Conservation (phyloP, 2,113 vertebrate species). For the Amazona guildingii region DNA sequence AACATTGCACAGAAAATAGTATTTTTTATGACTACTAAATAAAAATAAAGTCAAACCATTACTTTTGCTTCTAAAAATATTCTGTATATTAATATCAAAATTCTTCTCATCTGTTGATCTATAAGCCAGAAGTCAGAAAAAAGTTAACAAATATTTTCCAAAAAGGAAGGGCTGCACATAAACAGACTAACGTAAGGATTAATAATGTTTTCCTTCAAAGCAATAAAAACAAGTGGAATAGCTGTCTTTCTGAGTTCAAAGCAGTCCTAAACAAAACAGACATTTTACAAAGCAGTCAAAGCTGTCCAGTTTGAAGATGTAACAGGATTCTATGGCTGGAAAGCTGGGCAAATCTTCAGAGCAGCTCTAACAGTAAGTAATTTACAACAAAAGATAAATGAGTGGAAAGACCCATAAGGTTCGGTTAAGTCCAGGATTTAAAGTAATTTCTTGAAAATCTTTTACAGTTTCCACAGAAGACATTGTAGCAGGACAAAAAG, state of each 20-base stretch:
- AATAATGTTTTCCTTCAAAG: background rate
- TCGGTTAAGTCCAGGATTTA: background rate
- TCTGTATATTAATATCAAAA: background rate
- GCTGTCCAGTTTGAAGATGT: background rate
- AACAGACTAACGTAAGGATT: background rate
- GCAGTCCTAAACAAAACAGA: background rate
- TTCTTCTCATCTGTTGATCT: background rate
- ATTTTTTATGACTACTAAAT: background rate
- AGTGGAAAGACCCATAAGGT: background rate
- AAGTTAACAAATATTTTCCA: background rate
- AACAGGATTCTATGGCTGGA: background rate
- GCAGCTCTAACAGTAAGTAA: background rate
- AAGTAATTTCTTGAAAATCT: background rate
- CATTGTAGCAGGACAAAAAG: background rate
- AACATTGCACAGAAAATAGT: background rate
- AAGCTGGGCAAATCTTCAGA: constrained; percentile 9
- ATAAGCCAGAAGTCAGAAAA: background rate
- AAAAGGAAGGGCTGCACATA: background rate
- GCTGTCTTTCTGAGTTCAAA: background rate
- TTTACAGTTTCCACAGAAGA: background rate
- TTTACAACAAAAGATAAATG: background rate
- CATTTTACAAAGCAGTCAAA: background rate
- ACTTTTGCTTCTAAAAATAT: background rate
- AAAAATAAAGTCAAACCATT: background rate
- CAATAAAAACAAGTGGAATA: background rate